These are phyloP conservation scores for Gila orcuttii DNA, from an alignment of 2,113 vertebrate species.

Conservation along the genomic window DNA sequence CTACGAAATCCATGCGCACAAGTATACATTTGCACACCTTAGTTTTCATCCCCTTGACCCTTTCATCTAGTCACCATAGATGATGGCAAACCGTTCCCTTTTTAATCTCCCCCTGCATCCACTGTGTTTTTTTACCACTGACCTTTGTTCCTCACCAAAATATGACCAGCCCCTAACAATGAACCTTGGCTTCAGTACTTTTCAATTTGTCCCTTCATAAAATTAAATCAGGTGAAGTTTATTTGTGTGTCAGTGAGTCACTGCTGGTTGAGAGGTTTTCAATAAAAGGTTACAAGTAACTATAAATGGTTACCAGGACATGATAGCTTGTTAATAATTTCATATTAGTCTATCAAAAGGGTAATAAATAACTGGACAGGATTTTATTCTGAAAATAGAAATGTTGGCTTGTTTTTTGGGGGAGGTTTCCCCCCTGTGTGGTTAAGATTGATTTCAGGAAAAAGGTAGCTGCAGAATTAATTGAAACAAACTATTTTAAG, in stretches of 20 bases:
- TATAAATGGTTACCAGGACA: neutral
- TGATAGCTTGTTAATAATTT: neutral
- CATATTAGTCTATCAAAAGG: neutral
- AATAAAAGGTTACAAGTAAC: slow-evolving; percentile 4
- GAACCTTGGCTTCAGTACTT: neutral
- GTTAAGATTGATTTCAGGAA: neutral
- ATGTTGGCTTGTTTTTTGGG: neutral
- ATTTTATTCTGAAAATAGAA: neutral
- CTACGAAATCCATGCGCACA: neutral
- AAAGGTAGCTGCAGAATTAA: neutral
- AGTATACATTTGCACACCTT: neutral
- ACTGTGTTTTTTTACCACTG: neutral
- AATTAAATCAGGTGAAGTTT: neutral
- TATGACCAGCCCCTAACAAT: slow-evolving; percentile 21
- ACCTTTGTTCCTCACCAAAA: neutral
- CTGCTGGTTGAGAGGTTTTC: neutral
- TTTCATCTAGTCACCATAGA: neutral
- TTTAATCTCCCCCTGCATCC: neutral
- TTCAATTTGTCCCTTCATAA: neutral
- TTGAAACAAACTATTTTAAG: neutral
- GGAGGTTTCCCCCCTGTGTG: neutral
- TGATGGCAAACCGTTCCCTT: slow-evolving; percentile 8
- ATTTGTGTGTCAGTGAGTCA: neutral
- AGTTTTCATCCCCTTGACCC: neutral
- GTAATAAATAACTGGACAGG: neutral